Percentiles rank a stretch among this genome's conserved stretches.
These are phyloP conservation scores for Lipophrys pholis DNA, from an alignment of 2,113 vertebrate species.

Conservation along the genomic window DNA sequence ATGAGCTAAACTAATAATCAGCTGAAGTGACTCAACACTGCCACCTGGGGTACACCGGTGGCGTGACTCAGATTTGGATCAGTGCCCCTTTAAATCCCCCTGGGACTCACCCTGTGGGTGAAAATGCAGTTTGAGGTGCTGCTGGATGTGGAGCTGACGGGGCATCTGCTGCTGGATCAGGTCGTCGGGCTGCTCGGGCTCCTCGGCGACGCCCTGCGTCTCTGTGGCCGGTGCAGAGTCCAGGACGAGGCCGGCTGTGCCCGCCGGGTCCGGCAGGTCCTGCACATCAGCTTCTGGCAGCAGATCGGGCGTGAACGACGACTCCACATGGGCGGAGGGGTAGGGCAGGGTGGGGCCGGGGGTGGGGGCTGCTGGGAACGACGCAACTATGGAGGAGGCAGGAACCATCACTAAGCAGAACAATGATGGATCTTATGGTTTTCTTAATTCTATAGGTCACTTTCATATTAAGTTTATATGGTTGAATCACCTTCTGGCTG, in stretches of 20 bases:
- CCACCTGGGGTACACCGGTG: too few species aligned
- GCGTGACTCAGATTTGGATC: too few species aligned
- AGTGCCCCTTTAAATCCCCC: background rate
- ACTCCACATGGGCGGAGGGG: slow-evolving; percentile 27
- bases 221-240: slow-evolving; percentile 28
- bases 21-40: too few species aligned
- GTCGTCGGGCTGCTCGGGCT: slow-evolving; percentile 45
- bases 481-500: slow-evolving; percentile 74
- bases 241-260: background rate
- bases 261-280: slow-evolving; percentile 10
- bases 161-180: slow-evolving; percentile 54
- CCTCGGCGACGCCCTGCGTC: slow-evolving; percentile 13
- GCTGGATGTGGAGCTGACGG: slow-evolving; percentile 79
- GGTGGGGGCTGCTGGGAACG: slow-evolving; percentile 42
- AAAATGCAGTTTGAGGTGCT: slow-evolving; percentile 81
- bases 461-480: background rate
- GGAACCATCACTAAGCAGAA: too few species aligned
- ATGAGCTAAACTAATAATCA: too few species aligned
- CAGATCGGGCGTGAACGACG: slow-evolving; percentile 39
- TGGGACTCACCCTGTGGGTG: slow-evolving; percentile 64
- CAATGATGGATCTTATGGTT: background rate
- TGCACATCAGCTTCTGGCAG: slow-evolving; percentile 9
- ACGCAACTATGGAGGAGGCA: slow-evolving; percentile 15
- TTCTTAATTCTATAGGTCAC: background rate
- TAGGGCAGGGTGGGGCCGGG: slow-evolving; percentile 34